Conservation (phyloP, 2,113 vertebrate genomes). For the Myrmecobius fasciatus region DNA sequence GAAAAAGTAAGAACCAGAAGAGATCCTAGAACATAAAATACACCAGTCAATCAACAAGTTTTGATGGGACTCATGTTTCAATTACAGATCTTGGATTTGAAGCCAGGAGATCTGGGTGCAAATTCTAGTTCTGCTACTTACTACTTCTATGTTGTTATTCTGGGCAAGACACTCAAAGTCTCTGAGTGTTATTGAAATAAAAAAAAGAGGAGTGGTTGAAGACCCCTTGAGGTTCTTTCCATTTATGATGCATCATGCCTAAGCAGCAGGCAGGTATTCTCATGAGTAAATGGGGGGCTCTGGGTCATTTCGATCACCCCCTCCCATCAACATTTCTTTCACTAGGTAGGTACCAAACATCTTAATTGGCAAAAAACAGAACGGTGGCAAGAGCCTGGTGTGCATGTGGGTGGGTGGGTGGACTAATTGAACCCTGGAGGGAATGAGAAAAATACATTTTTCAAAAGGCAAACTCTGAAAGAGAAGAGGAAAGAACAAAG, state of each 20-base stretch:
- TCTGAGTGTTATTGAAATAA: background rate
- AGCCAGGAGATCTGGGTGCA: background rate
- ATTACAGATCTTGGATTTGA: background rate
- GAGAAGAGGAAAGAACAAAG: conserved; percentile 73
- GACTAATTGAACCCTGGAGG: conserved; percentile 67
- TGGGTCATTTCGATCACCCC: background rate
- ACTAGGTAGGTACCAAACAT: conserved; percentile 63
- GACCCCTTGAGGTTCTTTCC: background rate
- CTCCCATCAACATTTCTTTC: background rate
- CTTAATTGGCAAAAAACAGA: conserved; percentile 61
- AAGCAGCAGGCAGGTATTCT: background rate
- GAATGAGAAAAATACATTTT: conserved; percentile 63
- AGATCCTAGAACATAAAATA: background rate
- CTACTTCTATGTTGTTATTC: background rate
- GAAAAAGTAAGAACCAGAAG: background rate
- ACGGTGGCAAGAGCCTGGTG: background rate
- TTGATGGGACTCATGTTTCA: background rate
- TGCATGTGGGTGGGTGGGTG: conserved; percentile 22
- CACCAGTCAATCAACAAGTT: background rate
- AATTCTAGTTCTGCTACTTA: background rate
- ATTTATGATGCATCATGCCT: background rate
- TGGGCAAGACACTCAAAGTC: background rate
- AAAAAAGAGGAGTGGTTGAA: background rate
- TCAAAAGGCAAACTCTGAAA: conserved; percentile 76
- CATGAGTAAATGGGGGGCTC: conserved; percentile 18